phyloP scores from a whole-genome alignment of 2,797 vertebrate species.

The Alectoris magna region DNA sequence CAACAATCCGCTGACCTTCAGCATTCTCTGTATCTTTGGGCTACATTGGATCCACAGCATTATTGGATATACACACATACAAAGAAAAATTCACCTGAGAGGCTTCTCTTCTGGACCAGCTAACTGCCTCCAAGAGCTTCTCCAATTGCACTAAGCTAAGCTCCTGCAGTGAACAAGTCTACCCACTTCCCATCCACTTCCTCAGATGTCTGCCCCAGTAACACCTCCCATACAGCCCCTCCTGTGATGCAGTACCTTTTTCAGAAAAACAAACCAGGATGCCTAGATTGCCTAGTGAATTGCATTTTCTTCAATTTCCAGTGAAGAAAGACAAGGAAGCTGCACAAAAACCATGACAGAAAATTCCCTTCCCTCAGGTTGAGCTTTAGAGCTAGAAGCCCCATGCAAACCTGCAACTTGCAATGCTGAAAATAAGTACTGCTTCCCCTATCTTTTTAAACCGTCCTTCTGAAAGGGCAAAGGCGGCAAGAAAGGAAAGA shows the following conservation, averaged over 20 bases:
- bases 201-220: neutral
- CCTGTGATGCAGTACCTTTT: neutral
- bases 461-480: neutral
- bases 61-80: neutral
- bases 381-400: neutral
- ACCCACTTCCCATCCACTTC: neutral
- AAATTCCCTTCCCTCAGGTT: neutral
- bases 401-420: neutral
- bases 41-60: neutral
- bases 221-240: neutral
- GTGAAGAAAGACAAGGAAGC: neutral
- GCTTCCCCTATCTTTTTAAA: neutral
- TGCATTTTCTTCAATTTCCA: neutral
- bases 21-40: neutral
- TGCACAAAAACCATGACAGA: neutral
- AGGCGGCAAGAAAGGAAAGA: neutral
- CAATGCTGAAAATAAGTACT: neutral
- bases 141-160: neutral
- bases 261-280: neutral
- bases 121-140: neutral
- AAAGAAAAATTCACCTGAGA: neutral
- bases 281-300: neutral
- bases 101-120: neutral
- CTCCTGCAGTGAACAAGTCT: accelerated
- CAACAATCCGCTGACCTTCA: neutral